Evolutionary conservation across 2,113 vertebrate genomes (phyloP).

Genomic region (Burhinus bistriatus): DNA sequence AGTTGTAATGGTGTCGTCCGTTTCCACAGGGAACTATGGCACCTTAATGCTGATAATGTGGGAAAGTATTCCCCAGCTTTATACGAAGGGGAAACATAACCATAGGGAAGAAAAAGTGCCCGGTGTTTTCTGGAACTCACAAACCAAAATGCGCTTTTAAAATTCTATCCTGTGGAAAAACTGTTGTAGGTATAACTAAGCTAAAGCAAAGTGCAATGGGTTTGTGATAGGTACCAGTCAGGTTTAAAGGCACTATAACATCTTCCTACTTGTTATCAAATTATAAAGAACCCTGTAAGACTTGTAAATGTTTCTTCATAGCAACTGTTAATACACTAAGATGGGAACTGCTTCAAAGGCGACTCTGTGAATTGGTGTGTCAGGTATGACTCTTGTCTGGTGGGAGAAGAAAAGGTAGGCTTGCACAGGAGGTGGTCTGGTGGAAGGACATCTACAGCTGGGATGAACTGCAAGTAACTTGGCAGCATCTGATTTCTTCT

Average conservation of each 20-base stretch:
- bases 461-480: background rate
- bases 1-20: background rate
- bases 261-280: background rate
- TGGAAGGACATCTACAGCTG: background rate
- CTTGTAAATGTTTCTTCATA: constrained; percentile 15
- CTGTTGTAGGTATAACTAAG: background rate
- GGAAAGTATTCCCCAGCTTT: background rate
- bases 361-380: constrained; percentile 14
- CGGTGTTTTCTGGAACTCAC: background rate
- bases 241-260: background rate
- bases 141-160: background rate
- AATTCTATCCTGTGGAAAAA: background rate
- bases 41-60: background rate
- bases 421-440: background rate
- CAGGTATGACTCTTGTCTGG: constrained; percentile 53
- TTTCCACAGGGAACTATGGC: background rate
- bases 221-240: background rate
- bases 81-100: background rate
- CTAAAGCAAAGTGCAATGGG: no score
- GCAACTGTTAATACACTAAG: background rate
- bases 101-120: background rate
- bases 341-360: constrained; percentile 46
- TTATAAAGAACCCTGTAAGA: background rate
- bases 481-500: background rate
- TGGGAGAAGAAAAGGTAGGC: background rate